phyloP scores from a whole-genome alignment of 2,888 invertebrate genomes.

The Digitonthophagus gazella region DNA sequence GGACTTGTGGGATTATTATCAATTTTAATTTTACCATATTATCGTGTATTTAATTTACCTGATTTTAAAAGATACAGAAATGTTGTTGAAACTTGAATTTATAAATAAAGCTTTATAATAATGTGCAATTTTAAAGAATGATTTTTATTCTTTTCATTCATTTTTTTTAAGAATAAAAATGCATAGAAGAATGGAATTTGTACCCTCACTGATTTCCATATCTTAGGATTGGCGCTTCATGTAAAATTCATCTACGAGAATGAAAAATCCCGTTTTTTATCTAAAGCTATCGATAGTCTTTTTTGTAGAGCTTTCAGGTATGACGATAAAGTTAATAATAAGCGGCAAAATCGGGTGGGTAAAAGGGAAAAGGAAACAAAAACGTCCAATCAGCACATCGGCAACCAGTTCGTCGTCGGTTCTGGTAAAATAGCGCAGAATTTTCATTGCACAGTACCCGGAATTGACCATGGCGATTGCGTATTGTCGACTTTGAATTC shows the following conservation, averaged over 20 bases:
- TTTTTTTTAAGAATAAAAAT: neutral
- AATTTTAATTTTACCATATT: neutral
- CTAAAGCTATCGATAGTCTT: constrained; percentile 2
- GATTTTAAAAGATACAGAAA: constrained; percentile 9
- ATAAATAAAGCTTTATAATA: neutral
- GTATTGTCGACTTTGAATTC: neutral
- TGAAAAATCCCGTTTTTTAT: neutral
- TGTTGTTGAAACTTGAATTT: neutral
- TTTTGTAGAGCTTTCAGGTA: constrained; percentile 6
- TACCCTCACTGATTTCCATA: constrained; percentile 11
- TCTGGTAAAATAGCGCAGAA: constrained; percentile 1
- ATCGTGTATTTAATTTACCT: neutral
- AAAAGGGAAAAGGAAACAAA: neutral
- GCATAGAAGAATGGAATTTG: neutral
- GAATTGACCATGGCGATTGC: constrained; percentile 8
- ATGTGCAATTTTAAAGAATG: neutral
- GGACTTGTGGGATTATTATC: neutral
- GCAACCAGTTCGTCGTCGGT: neutral
- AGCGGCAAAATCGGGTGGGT: neutral
- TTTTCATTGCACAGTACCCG: constrained; percentile 2
- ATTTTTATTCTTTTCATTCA: neutral
- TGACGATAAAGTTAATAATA: neutral
- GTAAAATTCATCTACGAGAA: constrained; percentile 10
- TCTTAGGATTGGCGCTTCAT: constrained; percentile 5
- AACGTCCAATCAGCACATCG: constrained; percentile 5